phyloP scores from a whole-genome alignment of 2,113 vertebrate species.

The Alligator sinensis region DNA sequence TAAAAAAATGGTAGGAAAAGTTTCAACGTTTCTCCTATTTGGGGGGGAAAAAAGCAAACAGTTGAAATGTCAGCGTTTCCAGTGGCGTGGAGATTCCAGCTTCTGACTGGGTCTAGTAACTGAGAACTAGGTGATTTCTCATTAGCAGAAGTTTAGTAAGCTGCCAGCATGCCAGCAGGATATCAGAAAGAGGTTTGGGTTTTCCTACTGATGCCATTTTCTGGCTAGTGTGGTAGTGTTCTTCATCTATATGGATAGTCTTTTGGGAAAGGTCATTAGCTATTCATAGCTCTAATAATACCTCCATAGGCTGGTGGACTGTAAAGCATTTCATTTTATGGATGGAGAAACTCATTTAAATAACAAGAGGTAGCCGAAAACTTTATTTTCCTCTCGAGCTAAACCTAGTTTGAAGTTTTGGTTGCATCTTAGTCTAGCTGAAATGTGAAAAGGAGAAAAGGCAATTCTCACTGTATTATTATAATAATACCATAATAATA shows the following conservation, averaged over 20 bases:
- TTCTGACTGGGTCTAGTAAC: no score
- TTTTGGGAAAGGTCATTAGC: background rate
- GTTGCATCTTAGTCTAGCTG: no score
- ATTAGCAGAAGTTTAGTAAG: background rate
- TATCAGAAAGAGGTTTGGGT: no score
- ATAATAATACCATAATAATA: no score
- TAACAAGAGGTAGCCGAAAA: background rate
- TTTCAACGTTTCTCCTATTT: background rate
- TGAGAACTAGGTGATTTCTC: background rate
- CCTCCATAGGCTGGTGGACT: background rate
- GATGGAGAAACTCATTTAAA: background rate
- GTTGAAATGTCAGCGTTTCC: no score
- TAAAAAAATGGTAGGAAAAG: background rate
- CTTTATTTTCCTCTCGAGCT: background rate
- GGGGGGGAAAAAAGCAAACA: no score
- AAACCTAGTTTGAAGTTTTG: background rate
- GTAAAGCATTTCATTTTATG: background rate
- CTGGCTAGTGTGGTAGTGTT: no score
- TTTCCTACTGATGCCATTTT: no score
- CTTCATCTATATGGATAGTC: no score
- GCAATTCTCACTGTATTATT: background rate
- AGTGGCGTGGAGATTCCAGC: no score
- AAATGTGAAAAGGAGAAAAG: background rate
- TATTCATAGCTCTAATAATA: background rate
- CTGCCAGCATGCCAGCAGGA: background rate